Evolutionary conservation across 2,113 vertebrate genomes (phyloP).

Genomic region (Butastur rufipennis): DNA sequence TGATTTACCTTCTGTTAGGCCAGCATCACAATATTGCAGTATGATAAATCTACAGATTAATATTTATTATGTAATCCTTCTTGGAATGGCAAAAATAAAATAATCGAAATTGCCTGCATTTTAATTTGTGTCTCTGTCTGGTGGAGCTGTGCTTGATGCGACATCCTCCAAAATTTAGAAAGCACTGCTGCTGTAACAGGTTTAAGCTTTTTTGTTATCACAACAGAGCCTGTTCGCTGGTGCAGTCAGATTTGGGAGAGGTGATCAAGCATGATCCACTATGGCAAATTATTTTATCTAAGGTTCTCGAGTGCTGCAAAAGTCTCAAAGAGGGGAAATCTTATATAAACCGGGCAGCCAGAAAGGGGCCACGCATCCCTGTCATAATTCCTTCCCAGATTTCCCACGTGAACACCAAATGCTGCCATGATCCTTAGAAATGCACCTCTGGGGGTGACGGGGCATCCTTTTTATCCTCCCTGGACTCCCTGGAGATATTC

Average conservation of each 20-base stretch:
- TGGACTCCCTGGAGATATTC: background rate
- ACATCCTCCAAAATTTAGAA: background rate
- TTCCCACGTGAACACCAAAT: background rate
- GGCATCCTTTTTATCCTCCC: background rate
- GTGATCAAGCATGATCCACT: background rate
- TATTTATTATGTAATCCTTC: background rate
- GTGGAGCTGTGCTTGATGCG: background rate
- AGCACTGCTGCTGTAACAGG: background rate
- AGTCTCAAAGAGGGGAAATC: background rate
- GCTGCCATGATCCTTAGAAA: background rate
- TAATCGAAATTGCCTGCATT: background rate
- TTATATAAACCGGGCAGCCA: background rate
- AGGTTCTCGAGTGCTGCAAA: background rate
- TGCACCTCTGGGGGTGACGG: background rate
- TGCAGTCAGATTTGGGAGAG: background rate
- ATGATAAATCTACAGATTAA: background rate
- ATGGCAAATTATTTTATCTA: background rate
- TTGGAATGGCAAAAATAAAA: background rate
- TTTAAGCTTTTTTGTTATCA: background rate
- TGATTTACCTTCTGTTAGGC: background rate
- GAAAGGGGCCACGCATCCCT: background rate
- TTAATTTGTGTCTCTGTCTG: background rate
- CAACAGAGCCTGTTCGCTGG: rapidly evolving
- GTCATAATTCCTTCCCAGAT: background rate
- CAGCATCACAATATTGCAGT: background rate